phyloP scores from a whole-genome alignment of 2,797 vertebrate genomes.

The Pristis pectinata region DNA sequence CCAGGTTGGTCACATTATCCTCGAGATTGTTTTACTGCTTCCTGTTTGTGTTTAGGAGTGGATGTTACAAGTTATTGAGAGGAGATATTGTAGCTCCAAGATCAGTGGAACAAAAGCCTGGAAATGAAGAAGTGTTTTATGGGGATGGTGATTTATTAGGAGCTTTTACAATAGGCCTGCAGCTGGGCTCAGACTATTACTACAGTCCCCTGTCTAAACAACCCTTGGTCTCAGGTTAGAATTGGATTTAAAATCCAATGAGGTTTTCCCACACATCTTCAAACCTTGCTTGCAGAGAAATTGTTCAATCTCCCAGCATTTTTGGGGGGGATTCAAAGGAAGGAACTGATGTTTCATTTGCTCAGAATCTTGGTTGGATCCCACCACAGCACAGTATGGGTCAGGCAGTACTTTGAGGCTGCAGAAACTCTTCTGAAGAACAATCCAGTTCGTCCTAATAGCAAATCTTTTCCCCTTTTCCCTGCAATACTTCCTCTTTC shows the following conservation, averaged over 20 bases:
- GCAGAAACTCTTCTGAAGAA: too few species aligned
- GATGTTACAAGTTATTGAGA: constrained; percentile 15
- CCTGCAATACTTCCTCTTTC: too few species aligned
- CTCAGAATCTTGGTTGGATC: background rate
- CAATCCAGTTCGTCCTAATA: too few species aligned
- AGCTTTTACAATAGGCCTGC: background rate
- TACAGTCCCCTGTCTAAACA: background rate
- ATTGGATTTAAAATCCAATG: background rate
- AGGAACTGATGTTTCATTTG: background rate
- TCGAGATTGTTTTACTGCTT: constrained; percentile 16
- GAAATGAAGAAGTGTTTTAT: constrained; percentile 8
- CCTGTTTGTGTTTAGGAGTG: constrained; percentile 1
- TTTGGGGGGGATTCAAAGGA: background rate
- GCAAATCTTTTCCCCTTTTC: too few species aligned
- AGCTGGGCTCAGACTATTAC: background rate
- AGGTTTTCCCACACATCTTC: background rate
- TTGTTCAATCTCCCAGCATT: background rate
- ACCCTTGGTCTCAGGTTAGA: background rate
- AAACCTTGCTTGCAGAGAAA: background rate
- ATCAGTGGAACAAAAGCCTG: background rate
- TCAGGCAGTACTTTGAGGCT: too few species aligned
- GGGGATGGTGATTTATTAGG: background rate
- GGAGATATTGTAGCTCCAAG: background rate
- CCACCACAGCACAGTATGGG: too few species aligned
- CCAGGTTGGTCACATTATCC: background rate